Evolutionary conservation across 2,113 vertebrate species (phyloP).

Genomic region (Tupaia chinensis): DNA sequence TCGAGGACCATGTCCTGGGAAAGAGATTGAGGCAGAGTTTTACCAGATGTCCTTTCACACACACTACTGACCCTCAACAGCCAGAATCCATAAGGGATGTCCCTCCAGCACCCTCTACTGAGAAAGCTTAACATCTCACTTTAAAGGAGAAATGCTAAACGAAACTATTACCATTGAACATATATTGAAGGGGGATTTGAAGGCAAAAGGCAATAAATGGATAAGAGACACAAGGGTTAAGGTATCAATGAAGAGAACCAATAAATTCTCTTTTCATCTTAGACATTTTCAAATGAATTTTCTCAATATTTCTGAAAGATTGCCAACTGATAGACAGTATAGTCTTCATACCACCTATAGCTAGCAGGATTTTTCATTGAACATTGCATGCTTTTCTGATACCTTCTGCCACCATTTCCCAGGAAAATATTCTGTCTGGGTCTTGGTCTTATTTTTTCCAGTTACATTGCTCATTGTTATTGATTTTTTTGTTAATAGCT

Average conservation of each 20-base stretch:
- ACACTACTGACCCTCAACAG: not conserved
- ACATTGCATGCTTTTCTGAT: not conserved
- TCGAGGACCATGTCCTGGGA: not conserved
- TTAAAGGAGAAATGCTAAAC: not conserved
- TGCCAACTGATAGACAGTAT: not conserved
- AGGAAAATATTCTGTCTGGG: not conserved
- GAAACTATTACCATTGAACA: not conserved
- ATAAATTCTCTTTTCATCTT: not conserved
- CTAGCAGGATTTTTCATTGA: not conserved
- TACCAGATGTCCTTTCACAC: not conserved
- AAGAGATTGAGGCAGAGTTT: not conserved
- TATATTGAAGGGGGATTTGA: not conserved
- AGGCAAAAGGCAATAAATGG: conserved; percentile 6
- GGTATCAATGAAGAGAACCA: not conserved
- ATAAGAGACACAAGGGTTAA: not conserved
- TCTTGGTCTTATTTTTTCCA: not conserved
- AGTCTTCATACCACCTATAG: not conserved
- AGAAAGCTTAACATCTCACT: not conserved
- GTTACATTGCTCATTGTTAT: not conserved
- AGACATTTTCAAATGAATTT: not conserved
- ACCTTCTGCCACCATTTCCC: not conserved
- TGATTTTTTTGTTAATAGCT: not conserved
- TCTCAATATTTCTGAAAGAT: conserved; percentile 39
- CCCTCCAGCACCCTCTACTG: not conserved
- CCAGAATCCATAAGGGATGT: not conserved